Evolutionary conservation across 2,888 invertebrate species (phyloP).

Genomic region (Apamea sordens): DNA sequence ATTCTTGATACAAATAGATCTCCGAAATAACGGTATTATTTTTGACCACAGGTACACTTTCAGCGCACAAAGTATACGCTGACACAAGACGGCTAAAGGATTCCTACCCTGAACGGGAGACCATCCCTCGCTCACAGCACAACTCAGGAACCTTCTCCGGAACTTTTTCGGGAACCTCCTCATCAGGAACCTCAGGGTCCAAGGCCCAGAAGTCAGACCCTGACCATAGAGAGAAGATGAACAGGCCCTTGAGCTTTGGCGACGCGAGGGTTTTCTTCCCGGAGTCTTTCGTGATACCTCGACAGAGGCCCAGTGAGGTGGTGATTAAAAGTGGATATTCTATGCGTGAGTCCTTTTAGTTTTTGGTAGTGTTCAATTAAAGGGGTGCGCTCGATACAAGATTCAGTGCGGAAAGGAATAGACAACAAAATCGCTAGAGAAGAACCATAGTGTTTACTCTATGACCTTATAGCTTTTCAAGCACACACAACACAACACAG

Average conservation of each 20-base stretch:
- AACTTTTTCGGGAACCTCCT: conserved; percentile 86
- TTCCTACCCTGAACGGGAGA: conserved; percentile 79
- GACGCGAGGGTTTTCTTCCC: conserved; percentile 88
- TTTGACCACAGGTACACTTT: conserved; percentile 58
- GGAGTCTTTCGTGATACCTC: conserved; percentile 88
- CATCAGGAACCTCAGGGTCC: conserved; percentile 88
- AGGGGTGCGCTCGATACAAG: too few relatives aligned
- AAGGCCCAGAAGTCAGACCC: conserved; percentile 82
- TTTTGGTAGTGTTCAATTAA: too few relatives aligned
- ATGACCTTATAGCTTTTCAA: too few relatives aligned
- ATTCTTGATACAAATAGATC: too few relatives aligned
- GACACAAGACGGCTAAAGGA: conserved; percentile 83
- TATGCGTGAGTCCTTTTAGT: conserved; percentile 79
- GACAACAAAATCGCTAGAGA: too few relatives aligned
- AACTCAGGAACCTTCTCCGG: conserved; percentile 86
- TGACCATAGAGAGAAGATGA: conserved; percentile 77
- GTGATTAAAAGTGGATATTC: conserved; percentile 82
- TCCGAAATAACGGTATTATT: background rate
- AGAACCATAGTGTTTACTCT: too few relatives aligned
- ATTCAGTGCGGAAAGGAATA: too few relatives aligned
- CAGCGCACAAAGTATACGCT: conserved; percentile 86
- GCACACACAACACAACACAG: too few relatives aligned
- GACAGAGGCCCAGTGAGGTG: conserved; percentile 84
- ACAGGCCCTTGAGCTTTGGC: conserved; percentile 84
- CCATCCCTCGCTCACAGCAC: conserved; percentile 80